Conservation (phyloP, 2,113 vertebrate genomes). For the Halichoerus grypus region DNA sequence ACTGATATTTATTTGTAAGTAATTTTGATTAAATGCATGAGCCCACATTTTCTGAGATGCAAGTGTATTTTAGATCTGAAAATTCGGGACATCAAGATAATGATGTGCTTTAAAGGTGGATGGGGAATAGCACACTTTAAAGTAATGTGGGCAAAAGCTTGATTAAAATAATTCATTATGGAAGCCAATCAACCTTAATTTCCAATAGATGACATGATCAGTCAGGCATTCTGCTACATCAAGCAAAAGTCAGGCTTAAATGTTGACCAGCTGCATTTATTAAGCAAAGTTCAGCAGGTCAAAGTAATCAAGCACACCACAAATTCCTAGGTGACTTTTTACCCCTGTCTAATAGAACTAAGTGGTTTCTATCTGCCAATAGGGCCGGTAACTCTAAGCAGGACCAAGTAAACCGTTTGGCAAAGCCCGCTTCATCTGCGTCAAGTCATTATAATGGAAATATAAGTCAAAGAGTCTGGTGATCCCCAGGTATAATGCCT, state of each 20-base stretch:
- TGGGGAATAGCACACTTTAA: conserved; percentile 38
- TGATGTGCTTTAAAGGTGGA: neutral
- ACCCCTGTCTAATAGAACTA: neutral
- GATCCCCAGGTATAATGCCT: neutral
- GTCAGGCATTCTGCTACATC: conserved; percentile 30
- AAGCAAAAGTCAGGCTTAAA: conserved; percentile 21
- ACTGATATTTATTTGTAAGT: neutral
- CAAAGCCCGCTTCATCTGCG: neutral
- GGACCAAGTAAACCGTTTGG: neutral
- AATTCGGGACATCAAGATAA: conserved; percentile 10
- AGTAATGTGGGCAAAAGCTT: conserved; percentile 51
- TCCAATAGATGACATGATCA: conserved; percentile 30
- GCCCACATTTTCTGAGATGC: neutral
- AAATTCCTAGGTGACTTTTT: neutral
- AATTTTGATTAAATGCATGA: conserved; percentile 15
- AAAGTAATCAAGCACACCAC: neutral
- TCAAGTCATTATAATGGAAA: neutral
- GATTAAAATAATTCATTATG: conserved; percentile 72
- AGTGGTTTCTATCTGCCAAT: neutral
- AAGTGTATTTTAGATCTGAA: conserved; percentile 43
- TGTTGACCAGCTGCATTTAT: neutral
- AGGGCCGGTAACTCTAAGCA: neutral
- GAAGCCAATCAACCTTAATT: conserved; percentile 63
- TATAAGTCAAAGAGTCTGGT: neutral
- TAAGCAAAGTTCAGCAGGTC: conserved; percentile 52